Percentiles rank a stretch among this genome's conserved stretches.
phyloP scores from a whole-genome alignment of 2,888 invertebrate genomes.

The Xanthorhoe spadicearia region DNA sequence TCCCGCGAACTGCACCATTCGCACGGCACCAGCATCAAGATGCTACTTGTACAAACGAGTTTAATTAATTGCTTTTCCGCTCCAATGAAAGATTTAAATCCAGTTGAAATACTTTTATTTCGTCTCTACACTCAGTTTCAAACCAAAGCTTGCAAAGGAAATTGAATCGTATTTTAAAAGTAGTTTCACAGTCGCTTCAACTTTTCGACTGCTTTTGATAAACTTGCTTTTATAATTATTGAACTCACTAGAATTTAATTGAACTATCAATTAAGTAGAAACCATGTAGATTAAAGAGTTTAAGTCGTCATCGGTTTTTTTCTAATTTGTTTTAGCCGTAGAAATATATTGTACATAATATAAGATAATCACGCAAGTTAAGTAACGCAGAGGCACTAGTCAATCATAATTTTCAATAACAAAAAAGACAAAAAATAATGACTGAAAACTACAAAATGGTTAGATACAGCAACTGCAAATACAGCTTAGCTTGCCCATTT shows the following conservation, averaged over 20 bases:
- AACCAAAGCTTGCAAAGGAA: constrained; percentile 43
- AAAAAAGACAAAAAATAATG: no score
- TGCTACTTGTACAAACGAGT: constrained; percentile 59
- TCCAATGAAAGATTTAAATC: constrained; percentile 51
- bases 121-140: constrained; percentile 46
- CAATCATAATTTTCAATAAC: no score
- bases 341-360: neutral
- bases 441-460: no score
- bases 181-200: constrained; percentile 33
- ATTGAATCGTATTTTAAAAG: constrained; percentile 50
- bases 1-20: constrained; percentile 45
- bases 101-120: constrained; percentile 50
- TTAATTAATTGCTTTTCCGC: constrained; percentile 63
- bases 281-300: neutral
- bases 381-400: no score
- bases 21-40: constrained; percentile 39
- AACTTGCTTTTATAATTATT: constrained; percentile 3
- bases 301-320: neutral
- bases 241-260: neutral
- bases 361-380: no score
- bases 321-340: neutral
- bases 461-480: neutral
- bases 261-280: neutral
- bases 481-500: neutral
- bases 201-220: constrained; percentile 9